Conservation (phyloP, 2,113 vertebrate genomes). For the Serilophus lunatus region DNA sequence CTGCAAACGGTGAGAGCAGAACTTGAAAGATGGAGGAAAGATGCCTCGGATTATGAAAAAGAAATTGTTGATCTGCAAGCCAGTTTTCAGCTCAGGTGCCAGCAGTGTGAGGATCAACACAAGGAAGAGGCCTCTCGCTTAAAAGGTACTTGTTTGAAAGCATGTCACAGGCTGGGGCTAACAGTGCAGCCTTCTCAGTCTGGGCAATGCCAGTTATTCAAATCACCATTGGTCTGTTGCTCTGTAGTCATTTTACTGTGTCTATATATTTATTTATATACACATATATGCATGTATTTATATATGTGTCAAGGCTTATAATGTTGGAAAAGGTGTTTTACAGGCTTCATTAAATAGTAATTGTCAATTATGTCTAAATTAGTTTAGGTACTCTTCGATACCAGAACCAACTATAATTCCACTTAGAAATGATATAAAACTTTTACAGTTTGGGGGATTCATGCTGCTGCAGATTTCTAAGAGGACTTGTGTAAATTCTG, state of each 20-base stretch:
- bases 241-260: background rate
- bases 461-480: background rate
- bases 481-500: background rate
- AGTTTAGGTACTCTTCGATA: background rate
- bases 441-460: background rate
- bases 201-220: background rate
- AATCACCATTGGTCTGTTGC: background rate
- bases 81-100: conserved; percentile 81
- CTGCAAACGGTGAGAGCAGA: conserved; percentile 80
- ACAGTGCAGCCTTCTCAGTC: background rate
- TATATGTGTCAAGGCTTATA: background rate
- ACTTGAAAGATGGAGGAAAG: conserved; percentile 86
- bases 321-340: background rate
- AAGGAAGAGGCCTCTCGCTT: conserved; percentile 76
- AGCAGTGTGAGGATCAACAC: conserved; percentile 80
- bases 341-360: background rate
- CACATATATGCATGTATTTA: fast-evolving
- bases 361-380: background rate
- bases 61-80: conserved; percentile 86
- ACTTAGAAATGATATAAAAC: background rate
- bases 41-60: conserved; percentile 85
- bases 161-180: background rate
- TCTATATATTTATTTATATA: fast-evolving
- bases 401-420: background rate
- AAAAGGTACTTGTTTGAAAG: conserved; percentile 73